Percentiles rank a stretch among this genome's conserved stretches.
Evolutionary conservation across 2,888 invertebrate species (phyloP).

Genomic region (Tuta absoluta): DNA sequence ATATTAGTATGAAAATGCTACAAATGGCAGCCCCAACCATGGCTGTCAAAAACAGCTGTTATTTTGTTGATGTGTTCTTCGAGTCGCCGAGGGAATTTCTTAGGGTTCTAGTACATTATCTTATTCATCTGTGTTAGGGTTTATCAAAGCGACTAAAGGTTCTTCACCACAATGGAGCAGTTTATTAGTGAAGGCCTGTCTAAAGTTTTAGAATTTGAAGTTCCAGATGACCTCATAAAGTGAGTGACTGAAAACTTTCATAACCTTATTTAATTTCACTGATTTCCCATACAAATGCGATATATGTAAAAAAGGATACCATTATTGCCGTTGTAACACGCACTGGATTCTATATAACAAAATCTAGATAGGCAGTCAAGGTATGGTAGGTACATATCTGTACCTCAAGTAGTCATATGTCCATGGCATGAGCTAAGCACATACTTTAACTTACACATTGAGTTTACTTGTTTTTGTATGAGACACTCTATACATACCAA

Average conservation of each 20-base stretch:
- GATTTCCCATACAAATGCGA: neutral
- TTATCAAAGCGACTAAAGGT: neutral
- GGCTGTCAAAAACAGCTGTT: constrained; percentile 4
- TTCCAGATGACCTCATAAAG: constrained; percentile 86
- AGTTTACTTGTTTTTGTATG: no score
- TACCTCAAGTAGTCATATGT: no score
- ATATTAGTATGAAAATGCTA: no score
- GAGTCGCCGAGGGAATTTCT: neutral
- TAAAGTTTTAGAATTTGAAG: constrained; percentile 84
- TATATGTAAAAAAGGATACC: no score
- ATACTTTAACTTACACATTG: no score
- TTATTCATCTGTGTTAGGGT: no score
- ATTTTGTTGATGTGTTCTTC: neutral
- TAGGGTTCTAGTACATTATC: neutral
- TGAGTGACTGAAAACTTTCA: constrained; percentile 56
- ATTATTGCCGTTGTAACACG: no score
- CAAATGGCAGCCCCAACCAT: no score
- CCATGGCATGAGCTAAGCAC: no score
- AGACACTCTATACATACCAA: no score
- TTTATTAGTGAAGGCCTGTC: constrained; percentile 85
- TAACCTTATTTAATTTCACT: neutral
- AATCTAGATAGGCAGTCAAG: no score
- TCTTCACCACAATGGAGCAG: constrained; percentile 76
- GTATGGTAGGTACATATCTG: neutral
- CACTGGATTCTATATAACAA: no score